Percentiles rank a stretch among this genome's conserved stretches.
Conservation (phyloP, 2,888 invertebrate genomes). For the Cinara cedri region DNA sequence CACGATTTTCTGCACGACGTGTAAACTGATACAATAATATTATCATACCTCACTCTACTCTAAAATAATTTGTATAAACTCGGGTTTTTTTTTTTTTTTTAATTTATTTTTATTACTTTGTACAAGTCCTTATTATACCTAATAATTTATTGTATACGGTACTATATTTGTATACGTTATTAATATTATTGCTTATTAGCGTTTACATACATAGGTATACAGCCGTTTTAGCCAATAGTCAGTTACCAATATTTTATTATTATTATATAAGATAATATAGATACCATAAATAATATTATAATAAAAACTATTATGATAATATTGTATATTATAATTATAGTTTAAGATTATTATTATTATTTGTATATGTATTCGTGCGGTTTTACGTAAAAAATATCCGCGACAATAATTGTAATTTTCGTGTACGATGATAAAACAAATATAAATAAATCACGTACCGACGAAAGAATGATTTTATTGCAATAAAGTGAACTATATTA, state of each 20-base stretch:
- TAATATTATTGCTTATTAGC: not conserved
- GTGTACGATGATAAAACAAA: conserved; percentile 16
- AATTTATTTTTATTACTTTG: conserved; percentile 24
- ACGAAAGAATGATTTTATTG: conserved; percentile 20
- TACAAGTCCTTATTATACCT: conserved; percentile 2
- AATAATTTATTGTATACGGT: conserved; percentile 39
- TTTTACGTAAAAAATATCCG: not conserved
- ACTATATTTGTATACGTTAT: not conserved
- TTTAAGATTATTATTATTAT: not conserved
- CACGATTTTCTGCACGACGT: conserved; percentile 17
- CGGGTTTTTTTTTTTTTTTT: conserved; percentile 32
- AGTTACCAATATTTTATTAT: conserved; percentile 34
- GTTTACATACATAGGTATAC: not conserved
- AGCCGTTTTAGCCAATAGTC: conserved; percentile 9
- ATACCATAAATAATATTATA: not conserved
- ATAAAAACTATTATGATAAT: not conserved
- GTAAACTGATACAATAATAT: not conserved
- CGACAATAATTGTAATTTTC: not conserved
- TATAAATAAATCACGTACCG: not conserved
- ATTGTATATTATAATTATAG: not conserved
- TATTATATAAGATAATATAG: not conserved
- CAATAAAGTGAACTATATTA: conserved; percentile 49
- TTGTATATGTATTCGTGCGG: conserved; percentile 5
- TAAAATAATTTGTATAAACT: conserved; percentile 11
- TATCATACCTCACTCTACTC: not conserved